Conservation (phyloP, 1,140 invertebrate genomes). For the Drosophila albomicans region DNA sequence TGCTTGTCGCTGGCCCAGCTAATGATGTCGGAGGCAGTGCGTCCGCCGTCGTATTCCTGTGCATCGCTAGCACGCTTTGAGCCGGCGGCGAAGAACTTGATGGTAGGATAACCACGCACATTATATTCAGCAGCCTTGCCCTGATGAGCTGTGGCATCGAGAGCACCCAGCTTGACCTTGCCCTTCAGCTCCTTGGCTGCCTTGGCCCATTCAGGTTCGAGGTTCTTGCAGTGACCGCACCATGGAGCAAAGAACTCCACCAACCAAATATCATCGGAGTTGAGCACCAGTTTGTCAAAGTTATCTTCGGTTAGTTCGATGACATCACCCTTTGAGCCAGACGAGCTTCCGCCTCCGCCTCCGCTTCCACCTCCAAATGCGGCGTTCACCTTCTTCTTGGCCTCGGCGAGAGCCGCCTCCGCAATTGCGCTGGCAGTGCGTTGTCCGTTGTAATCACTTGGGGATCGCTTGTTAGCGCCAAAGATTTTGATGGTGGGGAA, state of each 20-base stretch:
- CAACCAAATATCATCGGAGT: conserved; percentile 97
- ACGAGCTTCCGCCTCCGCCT: conserved; percentile 49
- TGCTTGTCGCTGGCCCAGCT: conserved; percentile 95
- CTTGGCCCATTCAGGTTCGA: conserved; percentile 97
- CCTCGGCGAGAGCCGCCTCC: conserved; percentile 90
- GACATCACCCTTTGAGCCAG: conserved; percentile 89
- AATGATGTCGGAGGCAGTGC: conserved; percentile 96
- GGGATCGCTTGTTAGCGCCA: conserved; percentile 93
- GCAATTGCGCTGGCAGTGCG: conserved; percentile 94
- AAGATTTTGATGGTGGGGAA: conserved; percentile 99
- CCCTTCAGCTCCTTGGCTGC: conserved; percentile 98
- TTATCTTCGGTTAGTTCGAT: conserved; percentile 97
- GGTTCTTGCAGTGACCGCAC: conserved; percentile 98
- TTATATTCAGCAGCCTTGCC: conserved; percentile 91
- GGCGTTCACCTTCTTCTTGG: conserved; percentile 77
- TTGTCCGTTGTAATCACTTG: conserved; percentile 94
- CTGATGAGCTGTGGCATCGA: conserved; percentile 97
- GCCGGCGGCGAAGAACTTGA: conserved; percentile 96
- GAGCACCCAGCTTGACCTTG: conserved; percentile 96
- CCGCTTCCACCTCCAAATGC: conserved; percentile 75
- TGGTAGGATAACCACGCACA: conserved; percentile 98
- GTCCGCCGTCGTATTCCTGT: conserved; percentile 95
- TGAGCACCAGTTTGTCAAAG: conserved; percentile 95
- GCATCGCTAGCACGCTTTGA: conserved; percentile 90
- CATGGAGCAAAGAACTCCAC: conserved; percentile 99